These are phyloP conservation scores for Orthosia cruda DNA, from an alignment of 2,888 invertebrate species.

Conservation along the genomic window DNA sequence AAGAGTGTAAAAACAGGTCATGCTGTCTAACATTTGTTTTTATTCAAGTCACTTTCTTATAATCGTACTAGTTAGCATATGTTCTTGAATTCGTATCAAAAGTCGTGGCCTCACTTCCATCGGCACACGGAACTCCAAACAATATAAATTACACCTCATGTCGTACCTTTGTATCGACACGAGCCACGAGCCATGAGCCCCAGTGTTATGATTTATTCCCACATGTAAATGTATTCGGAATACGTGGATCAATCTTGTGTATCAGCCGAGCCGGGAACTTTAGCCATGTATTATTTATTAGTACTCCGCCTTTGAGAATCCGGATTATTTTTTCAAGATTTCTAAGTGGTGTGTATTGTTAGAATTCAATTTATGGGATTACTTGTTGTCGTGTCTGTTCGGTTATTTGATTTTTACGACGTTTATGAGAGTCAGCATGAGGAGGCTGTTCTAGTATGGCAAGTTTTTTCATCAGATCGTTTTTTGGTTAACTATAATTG, in stretches of 20 bases:
- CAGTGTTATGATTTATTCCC: slow-evolving; percentile 62
- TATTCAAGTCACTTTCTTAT: background rate
- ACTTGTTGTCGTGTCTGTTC: slow-evolving; percentile 25
- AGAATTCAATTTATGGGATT: slow-evolving; percentile 52
- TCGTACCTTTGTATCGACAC: slow-evolving; percentile 43
- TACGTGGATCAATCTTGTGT: slow-evolving; percentile 65
- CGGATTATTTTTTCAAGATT: slow-evolving; percentile 59
- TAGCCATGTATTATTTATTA: slow-evolving; percentile 65
- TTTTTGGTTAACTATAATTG: slow-evolving; percentile 23
- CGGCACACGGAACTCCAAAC: slow-evolving; percentile 37
- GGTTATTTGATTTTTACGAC: slow-evolving; percentile 31
- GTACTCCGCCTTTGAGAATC: slow-evolving; percentile 44
- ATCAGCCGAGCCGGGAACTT: slow-evolving; percentile 57
- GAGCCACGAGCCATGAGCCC: slow-evolving; percentile 22
- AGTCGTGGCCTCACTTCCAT: background rate
- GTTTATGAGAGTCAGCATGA: slow-evolving; percentile 17
- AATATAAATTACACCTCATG: slow-evolving; percentile 52
- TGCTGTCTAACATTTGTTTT: background rate
- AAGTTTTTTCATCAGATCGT: slow-evolving; percentile 19
- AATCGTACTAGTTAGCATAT: background rate
- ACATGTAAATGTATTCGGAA: slow-evolving; percentile 66
- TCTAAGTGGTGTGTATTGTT: slow-evolving; percentile 58
- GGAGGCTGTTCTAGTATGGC: background rate
- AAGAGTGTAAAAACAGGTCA: background rate
- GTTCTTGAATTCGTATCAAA: slow-evolving; percentile 1